These are phyloP conservation scores for Lethrus apterus DNA, from an alignment of 1,140 invertebrate genomes.

Conservation along the genomic window DNA sequence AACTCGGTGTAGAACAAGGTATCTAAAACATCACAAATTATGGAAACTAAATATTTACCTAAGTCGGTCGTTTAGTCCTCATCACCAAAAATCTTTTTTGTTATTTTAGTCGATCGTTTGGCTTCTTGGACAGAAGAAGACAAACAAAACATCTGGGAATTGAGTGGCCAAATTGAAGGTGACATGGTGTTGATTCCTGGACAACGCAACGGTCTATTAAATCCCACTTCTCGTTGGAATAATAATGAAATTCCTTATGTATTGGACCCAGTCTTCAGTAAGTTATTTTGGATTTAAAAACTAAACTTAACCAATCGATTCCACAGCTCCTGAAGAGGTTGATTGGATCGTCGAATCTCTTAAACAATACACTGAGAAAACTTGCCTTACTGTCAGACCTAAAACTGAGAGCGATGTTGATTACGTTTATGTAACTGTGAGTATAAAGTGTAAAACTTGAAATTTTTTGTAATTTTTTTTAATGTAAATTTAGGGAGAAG, in stretches of 20 bases:
- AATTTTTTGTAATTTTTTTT: background rate
- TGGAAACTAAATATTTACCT: background rate
- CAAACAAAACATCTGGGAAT: conserved; percentile 29
- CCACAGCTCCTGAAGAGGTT: conserved; percentile 3
- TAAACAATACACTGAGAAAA: conserved; percentile 2
- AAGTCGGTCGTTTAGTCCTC: background rate
- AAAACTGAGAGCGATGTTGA: conserved; percentile 5
- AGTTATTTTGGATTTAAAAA: conserved; percentile 3
- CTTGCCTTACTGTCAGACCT: conserved; percentile 2
- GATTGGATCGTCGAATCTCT: conserved; percentile 5
- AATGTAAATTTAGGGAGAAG: background rate
- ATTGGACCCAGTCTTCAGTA: conserved; percentile 20
- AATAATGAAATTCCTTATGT: conserved; percentile 39
- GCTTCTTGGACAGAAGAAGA: conserved; percentile 15
- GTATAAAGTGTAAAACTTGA: background rate
- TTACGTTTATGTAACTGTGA: conserved; percentile 15
- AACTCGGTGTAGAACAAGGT: background rate
- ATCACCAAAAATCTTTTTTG: too few relatives aligned
- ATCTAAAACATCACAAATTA: background rate
- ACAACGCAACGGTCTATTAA: conserved; percentile 41
- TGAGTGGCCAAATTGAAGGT: conserved; percentile 45
- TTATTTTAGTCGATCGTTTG: conserved; percentile 9
- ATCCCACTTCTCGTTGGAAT: conserved; percentile 34
- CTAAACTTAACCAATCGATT: background rate
- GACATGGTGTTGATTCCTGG: conserved; percentile 44